Evolutionary conservation across 1,140 invertebrate species (phyloP), one percentile per base, ranked within the genome.

Genomic region (Asobara japonica): DNA sequence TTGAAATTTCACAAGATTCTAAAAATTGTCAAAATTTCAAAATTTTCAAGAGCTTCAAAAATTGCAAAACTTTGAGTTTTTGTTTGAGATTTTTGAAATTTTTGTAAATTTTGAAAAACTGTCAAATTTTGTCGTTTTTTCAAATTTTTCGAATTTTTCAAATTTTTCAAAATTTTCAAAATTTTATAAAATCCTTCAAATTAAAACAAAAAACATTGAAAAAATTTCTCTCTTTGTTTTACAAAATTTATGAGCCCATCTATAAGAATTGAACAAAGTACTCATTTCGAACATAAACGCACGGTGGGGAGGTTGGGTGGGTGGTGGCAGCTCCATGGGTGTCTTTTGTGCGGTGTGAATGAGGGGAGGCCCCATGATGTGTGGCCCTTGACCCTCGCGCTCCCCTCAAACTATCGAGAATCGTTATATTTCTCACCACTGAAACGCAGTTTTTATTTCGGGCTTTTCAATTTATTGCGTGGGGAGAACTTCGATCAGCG

Each of bases 251-350:
- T 80, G 92, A 94, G 82, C 89, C 96, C 67, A 92, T 96, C 79
- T 95, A 96, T 80, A 97, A 98, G 95, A 97, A 88, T 92, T 96
- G n/a, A 92, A 95, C 77, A 98, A 98, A 91, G 95, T 96, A 85
- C 77, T 78, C 76, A 66, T 75, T 16, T 51, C 31, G 11, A 36
- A 36, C 11, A 36, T 36, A 36, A 36, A 36, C 31, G 11, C 11
- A 36, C 11, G 31, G 31, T 6, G 31, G 31, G 31, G 11, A 5
- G 11, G 5, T 6, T 6, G 11, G 11, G 5, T 36, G 31, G 31
- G 5, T 5, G 5, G 5, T 5, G 31, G 31, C 31, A 36, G 5
- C 11, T 36, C 31, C 11, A 5, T 36, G 5, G 5, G 5, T 36
- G 31, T 36, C 11, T 5, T 11, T 36, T 36, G n/a, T 36, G 31